Base-by-base conservation (phyloP, 1,140 invertebrate species). In the Diplogasteroides magnus region DNA sequence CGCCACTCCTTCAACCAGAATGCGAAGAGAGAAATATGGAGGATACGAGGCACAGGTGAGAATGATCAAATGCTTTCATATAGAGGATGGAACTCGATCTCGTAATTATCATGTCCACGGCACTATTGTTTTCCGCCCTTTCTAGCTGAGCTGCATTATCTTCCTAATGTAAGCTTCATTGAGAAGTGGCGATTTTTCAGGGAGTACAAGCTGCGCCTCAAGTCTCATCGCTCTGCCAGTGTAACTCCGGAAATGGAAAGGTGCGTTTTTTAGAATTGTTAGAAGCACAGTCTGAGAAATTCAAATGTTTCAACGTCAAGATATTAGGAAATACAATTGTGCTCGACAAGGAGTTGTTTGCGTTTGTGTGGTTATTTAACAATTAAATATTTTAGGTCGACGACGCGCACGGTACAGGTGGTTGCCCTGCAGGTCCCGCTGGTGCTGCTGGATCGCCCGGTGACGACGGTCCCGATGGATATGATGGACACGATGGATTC, bases 1-100 rank as follows among this genome's bases (percentile, higher is more conserved):
- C 64, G 80, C 75, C 11, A 77, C 77, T 15, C 69, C 78, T 2
- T 73, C 76, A n/a, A 80, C 76, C 60, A 77, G 79, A 60, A 60
- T 71, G 57, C 72, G 80, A 2, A 60, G 56, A 13, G 69, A 71
- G 56, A 55, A 63, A 56, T 81, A 81, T 59, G 77, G 80, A 55
- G 79, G 75, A 15, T 81, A 78, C 56, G 73, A 64, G 31, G 73
- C 69, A 48, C 66, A 67, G 28, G 72, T 69, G 56, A 61, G 62
- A 62, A 71, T n/a, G n/a, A n/a, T n/a, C n/a, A n/a, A n/a, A n/a
- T n/a, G n/a, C n/a, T n/a, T n/a, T n/a, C n/a, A n/a, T n/a, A 71
- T 62, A 59, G 69, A 48, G 69, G 69, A 65, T 64, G 63, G 55
- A 57, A 31, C 13, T 71, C 63, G 31, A 69, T 31, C 26, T 19